Evolutionary conservation across 35 echinoderm and acorn worm species (phyloP).

Genomic region (Apostichopus parvimensis): DNA sequence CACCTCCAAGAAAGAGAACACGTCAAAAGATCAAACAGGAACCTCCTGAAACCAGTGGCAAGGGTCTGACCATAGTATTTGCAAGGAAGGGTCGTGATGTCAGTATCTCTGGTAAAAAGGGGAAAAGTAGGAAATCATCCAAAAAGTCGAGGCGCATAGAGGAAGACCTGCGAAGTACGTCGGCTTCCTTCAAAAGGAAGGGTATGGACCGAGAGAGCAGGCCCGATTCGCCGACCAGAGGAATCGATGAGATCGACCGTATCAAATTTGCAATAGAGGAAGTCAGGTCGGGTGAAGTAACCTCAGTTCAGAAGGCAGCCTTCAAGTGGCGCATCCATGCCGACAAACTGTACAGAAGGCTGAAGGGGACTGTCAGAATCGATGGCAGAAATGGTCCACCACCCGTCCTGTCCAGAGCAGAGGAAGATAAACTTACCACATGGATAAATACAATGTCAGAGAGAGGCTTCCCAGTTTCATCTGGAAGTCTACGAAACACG

Average conservation of each 20-base stretch:
- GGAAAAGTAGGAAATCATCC: slow-evolving; percentile 10
- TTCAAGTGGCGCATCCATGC: slow-evolving; percentile 65
- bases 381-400: slow-evolving; percentile 61
- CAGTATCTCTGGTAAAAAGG: slow-evolving; percentile 39
- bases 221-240: slow-evolving; percentile 42
- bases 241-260: slow-evolving; percentile 58
- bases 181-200: slow-evolving; percentile 39
- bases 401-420: slow-evolving; percentile 63
- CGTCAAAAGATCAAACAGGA: neutral
- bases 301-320: slow-evolving; percentile 51
- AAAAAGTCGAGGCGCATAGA: neutral
- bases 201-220: slow-evolving; percentile 47
- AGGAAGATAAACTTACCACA: slow-evolving; percentile 58
- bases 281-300: slow-evolving; percentile 21
- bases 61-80: slow-evolving; percentile 52
- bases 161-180: slow-evolving; percentile 38
- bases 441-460: slow-evolving; percentile 70
- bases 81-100: slow-evolving; percentile 29
- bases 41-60: neutral
- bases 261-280: slow-evolving; percentile 64
- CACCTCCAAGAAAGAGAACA: slow-evolving; percentile 22
- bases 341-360: slow-evolving; percentile 52
- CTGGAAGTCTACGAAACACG: slow-evolving; percentile 41
- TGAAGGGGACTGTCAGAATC: slow-evolving; percentile 44
- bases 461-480: slow-evolving; percentile 58